Base-by-base conservation (phyloP, 2,113 vertebrate species). In the Pterophyllum scalare region DNA sequence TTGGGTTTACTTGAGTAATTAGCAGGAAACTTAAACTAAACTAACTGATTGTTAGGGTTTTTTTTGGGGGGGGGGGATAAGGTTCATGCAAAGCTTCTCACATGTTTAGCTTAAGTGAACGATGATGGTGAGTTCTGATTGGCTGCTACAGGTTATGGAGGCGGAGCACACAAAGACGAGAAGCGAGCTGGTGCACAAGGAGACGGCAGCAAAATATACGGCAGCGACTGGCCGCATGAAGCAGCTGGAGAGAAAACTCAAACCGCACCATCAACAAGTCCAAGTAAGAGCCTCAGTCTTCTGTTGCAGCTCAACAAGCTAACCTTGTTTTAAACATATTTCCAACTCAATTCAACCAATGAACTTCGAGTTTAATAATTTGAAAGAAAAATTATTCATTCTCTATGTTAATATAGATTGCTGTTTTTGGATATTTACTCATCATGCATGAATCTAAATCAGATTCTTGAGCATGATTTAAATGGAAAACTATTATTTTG, bases 161-260 rank as follows among this genome's bases (percentile, higher is more conserved):
- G 98, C 98, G 0, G 98, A 99, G 75, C 96, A 98, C 89, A 97
- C 96, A 17, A 99, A 99, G 92, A 97, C 97, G 0, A 96, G 96
- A 83, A 99, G 98, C 1, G 98, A 99, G 90, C 82, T 98, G 91
- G 90, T 97, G 74, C 98, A 99, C 91, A 99, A 97, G 88, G 98
- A 99, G 93, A 99, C 98, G 0, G 97, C 98, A 1, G 97, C 96
- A 82, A 97, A 97, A 82, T 99, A 99, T 89, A 98, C 97, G 0
- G 96, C 97, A 0, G 97, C 98, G 15, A 98, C 97, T 92, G 90
- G 96, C 59, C 96, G 97, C 83, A 99, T 99, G 98, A 97, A 98
- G 35, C 98, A 99, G 88, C 96, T 98, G 94, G 98, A 99, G 95
- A 99, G 98, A 93, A 99, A 99, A 80, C 96, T 99, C 90, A 99